phyloP scores from a whole-genome alignment of 37 sponge, comb jelly and placozoan species.

The Agelas oroides region DNA sequence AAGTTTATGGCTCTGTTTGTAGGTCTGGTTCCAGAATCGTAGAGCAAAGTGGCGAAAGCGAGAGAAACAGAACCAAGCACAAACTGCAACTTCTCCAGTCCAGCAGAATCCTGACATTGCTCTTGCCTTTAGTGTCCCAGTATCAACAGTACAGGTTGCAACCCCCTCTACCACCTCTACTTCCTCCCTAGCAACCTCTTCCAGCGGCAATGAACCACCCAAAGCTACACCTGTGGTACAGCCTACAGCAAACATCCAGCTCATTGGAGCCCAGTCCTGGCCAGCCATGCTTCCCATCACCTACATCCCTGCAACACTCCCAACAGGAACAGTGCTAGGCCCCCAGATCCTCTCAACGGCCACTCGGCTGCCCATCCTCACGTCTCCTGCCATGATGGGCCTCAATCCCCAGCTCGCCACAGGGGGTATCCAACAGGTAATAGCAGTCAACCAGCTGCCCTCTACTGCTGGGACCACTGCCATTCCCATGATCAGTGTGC shows the following conservation, averaged over 20 bases:
- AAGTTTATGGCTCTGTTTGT: background rate
- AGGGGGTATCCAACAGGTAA: conserved; percentile 12
- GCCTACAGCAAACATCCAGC: conserved; percentile 12
- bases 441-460: conserved; percentile 16
- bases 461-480: background rate
- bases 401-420: conserved; percentile 20
- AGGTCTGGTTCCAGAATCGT: conserved; percentile 96
- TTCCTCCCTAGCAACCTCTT: background rate
- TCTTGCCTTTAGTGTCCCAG: conserved; percentile 40
- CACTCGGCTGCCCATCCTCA: conserved; percentile 11
- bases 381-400: background rate
- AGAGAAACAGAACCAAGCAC: conserved; percentile 75
- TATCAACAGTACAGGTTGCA: conserved; percentile 3
- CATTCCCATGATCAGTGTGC: conserved; percentile 43
- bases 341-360: conserved; percentile 5
- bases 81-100: conserved; percentile 59
- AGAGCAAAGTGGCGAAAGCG: conserved; percentile 88
- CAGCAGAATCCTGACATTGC: conserved; percentile 46
- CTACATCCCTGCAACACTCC: conserved; percentile 39
- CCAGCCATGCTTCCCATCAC: conserved; percentile 44
- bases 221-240: background rate
- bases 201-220: background rate
- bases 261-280: conserved; percentile 41
- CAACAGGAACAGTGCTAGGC: conserved; percentile 9
- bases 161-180: background rate